These are phyloP conservation scores for Dryoscopus gambensis DNA, from an alignment of 2,113 vertebrate species.

Conservation along the genomic window DNA sequence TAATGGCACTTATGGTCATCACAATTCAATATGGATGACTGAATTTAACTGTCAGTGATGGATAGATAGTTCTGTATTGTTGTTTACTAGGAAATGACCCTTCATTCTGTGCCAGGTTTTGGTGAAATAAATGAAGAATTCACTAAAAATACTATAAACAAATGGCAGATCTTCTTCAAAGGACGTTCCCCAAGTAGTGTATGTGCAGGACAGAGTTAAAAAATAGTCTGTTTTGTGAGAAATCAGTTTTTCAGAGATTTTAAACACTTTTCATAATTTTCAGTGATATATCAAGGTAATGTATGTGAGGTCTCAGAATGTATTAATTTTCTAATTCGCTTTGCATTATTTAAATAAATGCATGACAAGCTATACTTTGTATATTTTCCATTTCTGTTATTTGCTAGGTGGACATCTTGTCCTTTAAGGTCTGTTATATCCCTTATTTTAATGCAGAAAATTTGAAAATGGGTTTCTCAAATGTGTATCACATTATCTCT, in stretches of 20 bases:
- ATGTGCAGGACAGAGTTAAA: neutral
- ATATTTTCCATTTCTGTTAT: neutral
- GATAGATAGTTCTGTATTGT: slow-evolving; percentile 38
- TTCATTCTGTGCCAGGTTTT: slow-evolving; percentile 6
- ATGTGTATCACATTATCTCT: neutral
- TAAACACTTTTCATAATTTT: neutral
- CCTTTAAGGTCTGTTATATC: neutral
- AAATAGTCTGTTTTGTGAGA: neutral
- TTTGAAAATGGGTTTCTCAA: neutral
- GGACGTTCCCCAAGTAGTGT: neutral
- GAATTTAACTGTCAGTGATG: slow-evolving; percentile 52
- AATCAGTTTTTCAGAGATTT: neutral
- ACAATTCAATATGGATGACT: slow-evolving; percentile 50
- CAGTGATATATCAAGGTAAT: neutral
- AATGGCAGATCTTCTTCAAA: neutral
- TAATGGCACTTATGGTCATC: slow-evolving; percentile 45
- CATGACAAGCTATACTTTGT: neutral
- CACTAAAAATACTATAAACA: neutral
- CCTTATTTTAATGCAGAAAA: neutral
- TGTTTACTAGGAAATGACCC: slow-evolving; percentile 38
- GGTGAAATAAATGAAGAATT: neutral
- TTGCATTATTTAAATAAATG: neutral
- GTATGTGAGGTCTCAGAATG: neutral
- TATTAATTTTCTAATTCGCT: neutral
- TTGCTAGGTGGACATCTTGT: neutral